phyloP scores from a whole-genome alignment of 64 coral and sea anemone genomes.

The Acropora tenuis region DNA sequence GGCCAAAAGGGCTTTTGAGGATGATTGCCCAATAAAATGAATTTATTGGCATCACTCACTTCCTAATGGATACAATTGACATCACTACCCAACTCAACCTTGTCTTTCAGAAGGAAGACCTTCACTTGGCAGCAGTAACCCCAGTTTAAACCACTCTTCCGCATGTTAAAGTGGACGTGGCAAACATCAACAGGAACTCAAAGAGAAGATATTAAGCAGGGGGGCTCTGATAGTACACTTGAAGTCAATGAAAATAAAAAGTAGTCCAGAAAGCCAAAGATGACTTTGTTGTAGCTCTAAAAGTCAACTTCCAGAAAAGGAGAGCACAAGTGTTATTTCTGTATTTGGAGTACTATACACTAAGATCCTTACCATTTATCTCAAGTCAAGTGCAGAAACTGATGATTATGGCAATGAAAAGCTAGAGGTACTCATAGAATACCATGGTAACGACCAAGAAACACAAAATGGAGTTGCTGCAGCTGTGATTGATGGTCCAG shows the following conservation, averaged over 20 bases:
- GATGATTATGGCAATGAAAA: conserved; percentile 21
- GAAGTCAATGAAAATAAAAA: background rate
- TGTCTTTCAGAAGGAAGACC: conserved; percentile 16
- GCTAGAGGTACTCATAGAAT: background rate
- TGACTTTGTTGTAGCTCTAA: conserved; percentile 20
- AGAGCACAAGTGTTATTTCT: conserved; percentile 18
- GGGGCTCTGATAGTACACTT: conserved; percentile 7
- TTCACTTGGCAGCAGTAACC: conserved; percentile 26
- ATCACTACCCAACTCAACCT: conserved; percentile 6
- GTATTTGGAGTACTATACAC: conserved; percentile 5
- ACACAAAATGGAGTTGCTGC: conserved; percentile 16
- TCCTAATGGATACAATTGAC: background rate
- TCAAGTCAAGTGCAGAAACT: conserved; percentile 21
- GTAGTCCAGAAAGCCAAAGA: conserved; percentile 9
- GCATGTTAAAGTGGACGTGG: background rate
- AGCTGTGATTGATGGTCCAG: conserved; percentile 27
- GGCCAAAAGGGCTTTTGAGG: conserved; percentile 7
- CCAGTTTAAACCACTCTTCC: conserved; percentile 28
- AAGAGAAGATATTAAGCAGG: conserved; percentile 16
- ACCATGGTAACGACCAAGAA: background rate
- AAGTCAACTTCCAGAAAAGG: conserved; percentile 25
- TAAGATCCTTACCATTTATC: conserved; percentile 9
- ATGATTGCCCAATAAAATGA: background rate
- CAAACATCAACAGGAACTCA: conserved; percentile 25
- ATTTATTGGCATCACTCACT: background rate